A percentile compares a stretch with the other conserved stretches of the same genome.
phyloP scores from a whole-genome alignment of 2,113 vertebrate genomes.

The Hylia prasina region DNA sequence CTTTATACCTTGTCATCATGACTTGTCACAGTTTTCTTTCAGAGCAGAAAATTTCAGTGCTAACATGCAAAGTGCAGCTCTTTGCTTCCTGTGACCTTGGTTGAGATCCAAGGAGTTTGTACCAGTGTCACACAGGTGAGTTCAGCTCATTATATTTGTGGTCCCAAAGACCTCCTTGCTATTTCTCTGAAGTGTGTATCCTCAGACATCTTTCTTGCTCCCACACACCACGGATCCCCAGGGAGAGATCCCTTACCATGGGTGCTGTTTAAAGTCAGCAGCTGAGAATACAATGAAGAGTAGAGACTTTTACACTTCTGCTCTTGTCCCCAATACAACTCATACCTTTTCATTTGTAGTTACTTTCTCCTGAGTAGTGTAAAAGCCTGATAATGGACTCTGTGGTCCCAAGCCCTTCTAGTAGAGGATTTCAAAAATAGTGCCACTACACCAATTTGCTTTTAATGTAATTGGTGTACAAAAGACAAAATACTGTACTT shows the following conservation, averaged over 20 bases:
- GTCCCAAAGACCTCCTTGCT: neutral
- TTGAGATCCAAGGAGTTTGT: neutral
- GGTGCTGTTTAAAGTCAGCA: neutral
- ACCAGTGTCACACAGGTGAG: neutral
- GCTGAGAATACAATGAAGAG: neutral
- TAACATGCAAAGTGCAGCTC: neutral
- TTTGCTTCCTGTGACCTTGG: neutral
- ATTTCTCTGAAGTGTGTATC: neutral
- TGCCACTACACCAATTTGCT: neutral
- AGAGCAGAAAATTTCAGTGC: neutral
- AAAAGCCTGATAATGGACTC: neutral
- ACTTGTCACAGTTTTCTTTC: neutral
- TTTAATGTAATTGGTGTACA: neutral
- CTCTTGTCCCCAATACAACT: neutral
- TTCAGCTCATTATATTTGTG: neutral
- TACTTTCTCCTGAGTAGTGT: neutral
- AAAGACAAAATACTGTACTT: neutral
- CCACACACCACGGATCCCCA: fast-evolving
- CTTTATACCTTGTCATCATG: neutral
- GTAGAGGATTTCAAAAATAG: neutral
- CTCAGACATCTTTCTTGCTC: neutral
- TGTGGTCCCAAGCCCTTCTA: neutral
- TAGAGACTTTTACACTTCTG: neutral
- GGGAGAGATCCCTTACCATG: neutral
- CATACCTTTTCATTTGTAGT: neutral